phyloP scores from a whole-genome alignment of 2,797 vertebrate species.

The Darevskia nairensis region DNA sequence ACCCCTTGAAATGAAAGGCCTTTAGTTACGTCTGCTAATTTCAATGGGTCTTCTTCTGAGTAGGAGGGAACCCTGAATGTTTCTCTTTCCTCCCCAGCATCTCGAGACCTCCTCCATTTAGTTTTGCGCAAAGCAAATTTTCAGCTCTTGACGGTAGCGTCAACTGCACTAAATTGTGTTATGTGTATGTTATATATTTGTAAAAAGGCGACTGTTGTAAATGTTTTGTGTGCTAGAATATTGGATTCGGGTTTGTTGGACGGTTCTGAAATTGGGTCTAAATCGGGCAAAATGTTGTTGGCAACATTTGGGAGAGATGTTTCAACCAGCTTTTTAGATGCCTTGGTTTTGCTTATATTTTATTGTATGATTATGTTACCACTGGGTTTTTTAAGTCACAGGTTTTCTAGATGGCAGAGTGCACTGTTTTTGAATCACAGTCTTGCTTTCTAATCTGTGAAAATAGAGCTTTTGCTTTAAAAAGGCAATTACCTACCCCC shows the following conservation, averaged over 20 bases:
- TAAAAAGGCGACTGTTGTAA: constrained; percentile 32
- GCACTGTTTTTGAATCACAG: constrained; percentile 59
- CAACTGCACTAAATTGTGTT: neutral
- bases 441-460: constrained; percentile 45
- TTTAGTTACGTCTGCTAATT: too few species aligned
- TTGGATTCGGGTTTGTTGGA: neutral
- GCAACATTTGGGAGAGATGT: constrained; percentile 15
- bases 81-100: neutral
- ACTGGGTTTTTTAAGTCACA: constrained; percentile 59
- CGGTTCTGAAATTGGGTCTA: constrained; percentile 10
- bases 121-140: constrained; percentile 24
- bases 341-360: constrained; percentile 60
- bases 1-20: too few species aligned
- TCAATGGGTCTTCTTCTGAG: too few species aligned
- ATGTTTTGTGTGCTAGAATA: constrained; percentile 55
- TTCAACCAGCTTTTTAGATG: constrained; percentile 29
- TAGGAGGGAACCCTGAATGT: neutral
- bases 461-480: constrained; percentile 55
- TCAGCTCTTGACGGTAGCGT: neutral
- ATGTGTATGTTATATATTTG: neutral
- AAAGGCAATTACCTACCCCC: neutral
- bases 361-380: constrained; percentile 44
- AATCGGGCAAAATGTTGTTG: neutral
- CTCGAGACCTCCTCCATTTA: constrained; percentile 29
- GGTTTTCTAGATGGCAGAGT: constrained; percentile 49